Evolutionary conservation across 2,113 vertebrate species (phyloP).

Genomic region (Ancistrus triradiatus): DNA sequence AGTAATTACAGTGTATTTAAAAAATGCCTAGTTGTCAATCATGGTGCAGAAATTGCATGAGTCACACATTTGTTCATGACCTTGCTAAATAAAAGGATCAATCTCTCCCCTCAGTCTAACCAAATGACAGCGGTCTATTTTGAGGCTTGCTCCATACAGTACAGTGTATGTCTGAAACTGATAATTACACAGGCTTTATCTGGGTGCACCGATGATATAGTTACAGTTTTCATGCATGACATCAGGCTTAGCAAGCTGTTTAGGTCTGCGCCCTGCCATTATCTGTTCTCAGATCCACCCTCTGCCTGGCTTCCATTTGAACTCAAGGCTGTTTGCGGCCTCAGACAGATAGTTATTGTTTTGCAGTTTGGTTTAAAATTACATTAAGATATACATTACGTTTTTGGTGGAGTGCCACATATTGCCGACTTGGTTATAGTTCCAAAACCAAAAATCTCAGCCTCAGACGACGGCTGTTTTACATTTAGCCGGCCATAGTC

Average conservation of each 20-base stretch:
- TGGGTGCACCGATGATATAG: background rate
- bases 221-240: conserved; percentile 3
- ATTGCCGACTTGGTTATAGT: too few species aligned
- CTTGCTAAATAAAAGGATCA: background rate
- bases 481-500: too few species aligned
- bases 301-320: background rate
- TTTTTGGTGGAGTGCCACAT: background rate
- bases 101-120: background rate
- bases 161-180: background rate
- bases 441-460: too few species aligned
- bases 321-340: background rate
- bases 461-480: too few species aligned
- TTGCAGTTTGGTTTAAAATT: background rate
- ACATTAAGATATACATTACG: background rate
- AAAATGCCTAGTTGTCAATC: too few species aligned
- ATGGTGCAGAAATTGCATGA: too few species aligned
- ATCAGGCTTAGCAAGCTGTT: background rate
- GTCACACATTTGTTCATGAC: background rate
- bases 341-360: background rate
- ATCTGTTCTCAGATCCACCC: conserved; percentile 7
- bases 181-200: background rate
- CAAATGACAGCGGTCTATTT: background rate
- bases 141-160: background rate
- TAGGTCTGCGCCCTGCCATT: conserved; percentile 18
- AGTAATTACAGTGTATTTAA: too few species aligned